phyloP scores from a whole-genome alignment of 2,797 vertebrate species.

The Gallinago solitaria region DNA sequence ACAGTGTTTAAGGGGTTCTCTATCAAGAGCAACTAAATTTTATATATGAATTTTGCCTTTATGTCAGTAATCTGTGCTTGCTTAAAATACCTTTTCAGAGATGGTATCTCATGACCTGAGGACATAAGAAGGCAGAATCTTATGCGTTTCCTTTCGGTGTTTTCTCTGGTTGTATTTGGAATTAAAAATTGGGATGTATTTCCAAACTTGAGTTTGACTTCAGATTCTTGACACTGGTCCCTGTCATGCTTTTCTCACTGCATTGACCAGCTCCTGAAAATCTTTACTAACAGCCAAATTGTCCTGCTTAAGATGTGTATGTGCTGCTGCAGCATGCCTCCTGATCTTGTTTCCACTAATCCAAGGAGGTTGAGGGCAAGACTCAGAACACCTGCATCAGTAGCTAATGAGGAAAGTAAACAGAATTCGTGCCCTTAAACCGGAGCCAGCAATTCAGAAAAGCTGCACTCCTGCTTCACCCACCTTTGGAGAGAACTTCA shows the following conservation, averaged over 20 bases:
- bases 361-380: neutral
- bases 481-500: neutral
- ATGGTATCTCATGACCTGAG: neutral
- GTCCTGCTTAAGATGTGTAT: neutral
- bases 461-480: neutral
- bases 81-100: neutral
- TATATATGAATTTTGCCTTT: neutral
- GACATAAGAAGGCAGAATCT: neutral
- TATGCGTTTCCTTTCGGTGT: accelerated
- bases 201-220: neutral
- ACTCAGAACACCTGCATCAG: neutral
- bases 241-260: neutral
- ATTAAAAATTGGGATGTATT: neutral
- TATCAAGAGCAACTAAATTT: neutral
- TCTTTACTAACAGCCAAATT: neutral
- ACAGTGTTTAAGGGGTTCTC: neutral
- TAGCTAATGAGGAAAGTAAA: neutral
- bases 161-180: neutral
- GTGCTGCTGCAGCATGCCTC: neutral
- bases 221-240: neutral
- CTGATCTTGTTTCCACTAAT: neutral
- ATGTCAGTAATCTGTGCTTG: neutral
- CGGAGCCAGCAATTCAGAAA: neutral
- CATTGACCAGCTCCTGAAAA: neutral
- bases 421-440: neutral